Base-by-base conservation (phyloP, 2,113 vertebrate genomes). In the Chunga burmeisteri region DNA sequence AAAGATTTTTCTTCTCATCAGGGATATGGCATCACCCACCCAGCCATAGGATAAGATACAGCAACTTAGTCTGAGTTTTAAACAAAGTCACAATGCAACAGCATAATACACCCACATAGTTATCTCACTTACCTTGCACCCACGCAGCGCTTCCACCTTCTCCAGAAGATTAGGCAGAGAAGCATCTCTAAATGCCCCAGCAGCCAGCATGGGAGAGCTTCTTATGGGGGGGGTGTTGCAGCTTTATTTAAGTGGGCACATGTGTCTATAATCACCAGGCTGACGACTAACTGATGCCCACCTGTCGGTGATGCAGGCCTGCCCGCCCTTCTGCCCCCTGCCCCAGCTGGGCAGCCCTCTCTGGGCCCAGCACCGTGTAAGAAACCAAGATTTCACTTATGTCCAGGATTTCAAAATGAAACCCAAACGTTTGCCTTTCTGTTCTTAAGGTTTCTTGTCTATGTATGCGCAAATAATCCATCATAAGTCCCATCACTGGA, bases 361-460 rank as follows among this genome's bases (percentile, higher is more conserved):
- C 36, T 2, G 2, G 32, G 15, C n/a, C 1, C 0, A 78, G 44
- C 29, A 14, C 3, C 0, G 7, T 8, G 18, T 15, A 40, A 52
- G 42, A 23, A 83, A 58, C 21, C 67, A 53, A 27, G 18, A 18
- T 62, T 81, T 62, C 23, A 23, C 21, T 59, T 32, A 19, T 8
- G 15, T 23, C 34, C 20, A 67, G 9, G 27, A 16, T 82, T 63
- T 61, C 8, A 68, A 38, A 82, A 18, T 20, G 19, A 52, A 80
- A 25, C 26, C 23, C 63, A 9, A 50, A 67, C 27, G 19, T 52
- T 50, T 80, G 46, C 34, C 34, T 78, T 72, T 56, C 52, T 46
- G 16, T 9, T 21, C 42, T 36, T 38, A 22, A 1, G 10, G 56
- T 50, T 63, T 62, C n/a, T 6, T 6, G 13, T 25, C 62, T 67